Evolutionary conservation across 1,140 invertebrate genomes (phyloP), one percentile per base, ranked within the genome.

Genomic region (Asobara japonica): DNA sequence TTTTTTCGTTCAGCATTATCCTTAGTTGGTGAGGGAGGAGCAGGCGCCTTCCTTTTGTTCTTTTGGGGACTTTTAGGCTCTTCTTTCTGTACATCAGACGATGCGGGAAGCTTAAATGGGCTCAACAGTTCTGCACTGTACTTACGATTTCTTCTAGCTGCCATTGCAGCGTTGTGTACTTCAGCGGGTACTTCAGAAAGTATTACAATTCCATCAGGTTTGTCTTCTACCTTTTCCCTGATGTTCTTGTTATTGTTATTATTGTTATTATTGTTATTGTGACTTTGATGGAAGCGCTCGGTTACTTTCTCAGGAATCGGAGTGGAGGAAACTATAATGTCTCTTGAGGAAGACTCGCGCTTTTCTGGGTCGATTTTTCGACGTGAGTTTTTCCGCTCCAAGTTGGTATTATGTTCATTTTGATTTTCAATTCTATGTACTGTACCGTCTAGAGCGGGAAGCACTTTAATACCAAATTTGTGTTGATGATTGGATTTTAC

Each of bases 41-140:
- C 90, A 1, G 93, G 93, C 10, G 93, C 93, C 86, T 93, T 93
- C 0, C 92, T 90, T 79, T 94, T 94, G 20, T 89, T 90, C 77
- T 91, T 93, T 69, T 92, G 92, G 3, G 86, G 84, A 78, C 84
- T 82, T 72, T 80, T 82, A 0, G 27, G n/a, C 4, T 65, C 51
- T 27, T 65, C 60, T 0, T 84, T 78, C 0, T 38, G 7, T 1
- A 25, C 4, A 5, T 76, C 72, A 0, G 18, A 2, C 13, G 6
- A 4, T 1, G 41, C 31, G 0, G 25, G n/a, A n/a, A n/a, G 18
- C 18, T 72, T 74, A 41, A 64, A 75, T 5, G 29, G 41, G 5
- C 65, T 81, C 3, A 82, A 29, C 6, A 84, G 31, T 5, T 87
- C 85, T 0, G 79, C 73, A 33, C 80, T 86, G 16, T 82, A 90